phyloP scores from a whole-genome alignment of 2,113 vertebrate species.

The Podarcis cretensis region DNA sequence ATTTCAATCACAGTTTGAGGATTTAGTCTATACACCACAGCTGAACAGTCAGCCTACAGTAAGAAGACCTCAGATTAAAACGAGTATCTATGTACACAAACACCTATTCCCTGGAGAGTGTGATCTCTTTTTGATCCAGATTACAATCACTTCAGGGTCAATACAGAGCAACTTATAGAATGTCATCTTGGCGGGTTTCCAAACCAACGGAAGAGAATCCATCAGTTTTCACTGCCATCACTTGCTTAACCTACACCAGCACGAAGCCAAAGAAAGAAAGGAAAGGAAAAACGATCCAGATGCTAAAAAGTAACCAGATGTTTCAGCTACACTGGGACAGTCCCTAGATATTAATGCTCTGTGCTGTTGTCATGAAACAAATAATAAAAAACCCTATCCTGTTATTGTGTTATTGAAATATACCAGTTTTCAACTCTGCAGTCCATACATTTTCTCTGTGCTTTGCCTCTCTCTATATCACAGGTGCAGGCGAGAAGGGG shows the following conservation, averaged over 20 bases:
- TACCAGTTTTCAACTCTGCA: conserved; percentile 31
- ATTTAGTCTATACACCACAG: conserved; percentile 32
- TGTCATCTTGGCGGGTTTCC: conserved; percentile 61
- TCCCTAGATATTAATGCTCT: conserved; percentile 35
- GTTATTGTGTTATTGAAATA: conserved; percentile 33
- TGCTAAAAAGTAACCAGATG: conserved; percentile 65
- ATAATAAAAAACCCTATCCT: not conserved
- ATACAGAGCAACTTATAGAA: conserved; percentile 50
- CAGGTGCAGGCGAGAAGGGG: conserved; percentile 26
- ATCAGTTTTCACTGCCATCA: conserved; percentile 53
- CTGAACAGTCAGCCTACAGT: conserved; percentile 51
- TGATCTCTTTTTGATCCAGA: conserved; percentile 56
- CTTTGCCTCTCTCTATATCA: not conserved
- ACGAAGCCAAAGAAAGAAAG: conserved; percentile 25
- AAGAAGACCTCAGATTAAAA: conserved; percentile 52
- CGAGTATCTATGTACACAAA: conserved; percentile 42
- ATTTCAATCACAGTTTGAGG: conserved; percentile 45
- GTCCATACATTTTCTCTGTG: conserved; percentile 1
- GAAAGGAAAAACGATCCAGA: conserved; percentile 41
- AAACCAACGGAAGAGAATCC: conserved; percentile 43
- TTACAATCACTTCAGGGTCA: conserved; percentile 63
- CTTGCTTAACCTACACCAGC: conserved; percentile 59
- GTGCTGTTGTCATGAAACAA: conserved; percentile 36
- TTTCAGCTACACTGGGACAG: conserved; percentile 39
- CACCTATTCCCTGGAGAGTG: conserved; percentile 53